Base-by-base conservation (phyloP, 2,888 invertebrate genomes). In the Sarcophaga caerulescens region DNA sequence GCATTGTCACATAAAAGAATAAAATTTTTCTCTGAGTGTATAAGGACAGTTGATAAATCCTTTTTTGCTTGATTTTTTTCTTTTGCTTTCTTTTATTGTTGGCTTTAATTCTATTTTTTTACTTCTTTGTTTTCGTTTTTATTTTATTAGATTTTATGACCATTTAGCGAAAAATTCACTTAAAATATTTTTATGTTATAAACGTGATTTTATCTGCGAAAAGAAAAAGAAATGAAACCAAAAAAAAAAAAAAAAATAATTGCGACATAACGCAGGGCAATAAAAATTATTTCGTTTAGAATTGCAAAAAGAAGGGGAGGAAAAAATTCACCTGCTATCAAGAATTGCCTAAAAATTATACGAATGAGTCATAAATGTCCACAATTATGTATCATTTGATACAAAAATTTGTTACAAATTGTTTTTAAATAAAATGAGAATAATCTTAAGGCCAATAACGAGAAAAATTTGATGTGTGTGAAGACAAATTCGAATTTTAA, bases 161-260 rank as follows among this genome's bases (percentile, higher is more conserved):
- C 65, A 65, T 79, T 70, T 47, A 47, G 21, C 25, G 35, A 35
- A 35, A 69, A 21, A 65, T 68, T 84, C 47, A 35, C 65, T 75
- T 23, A 84, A 52, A 73, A 69, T 59, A 84, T 84, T 65, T 84
- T 84, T 84, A 84, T 80, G 75, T 44, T 71, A 35, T n/a, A 84
- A 84, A 84, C 84, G 84, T 84, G 84, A 84, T 84, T 65, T 84
- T 80, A 80, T 84, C 66, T 70, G 52, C 47, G 47, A 66, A n/a
- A n/a, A n/a, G n/a, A n/a, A n/a, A n/a, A n/a, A n/a, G n/a, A n/a
- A n/a, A n/a, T n/a, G n/a, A n/a, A n/a, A n/a, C n/a, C n/a, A 59
- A 65, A 35, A 8, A 11, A 10, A 75, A 14, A 66, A 59, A 65
- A 23, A 5, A 19, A 14, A 84, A 47, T 23, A 66, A 66, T 59